phyloP scores from a whole-genome alignment of 2,113 vertebrate genomes.

The Sigmodon hispidus region DNA sequence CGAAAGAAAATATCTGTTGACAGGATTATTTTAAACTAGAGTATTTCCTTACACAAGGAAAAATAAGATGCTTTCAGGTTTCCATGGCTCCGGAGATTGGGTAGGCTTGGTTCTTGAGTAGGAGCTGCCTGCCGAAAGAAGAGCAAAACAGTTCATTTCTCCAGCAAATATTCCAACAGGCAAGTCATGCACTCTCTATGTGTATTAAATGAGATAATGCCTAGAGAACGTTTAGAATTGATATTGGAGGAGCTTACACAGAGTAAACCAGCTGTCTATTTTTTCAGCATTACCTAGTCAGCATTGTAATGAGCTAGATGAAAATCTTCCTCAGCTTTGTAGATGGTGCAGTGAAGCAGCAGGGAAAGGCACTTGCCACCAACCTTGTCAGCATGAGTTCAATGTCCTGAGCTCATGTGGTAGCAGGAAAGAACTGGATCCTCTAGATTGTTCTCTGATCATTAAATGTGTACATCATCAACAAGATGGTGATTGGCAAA shows the following conservation, averaged over 20 bases:
- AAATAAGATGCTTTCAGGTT: neutral
- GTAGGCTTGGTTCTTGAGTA: neutral
- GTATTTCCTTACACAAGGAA: neutral
- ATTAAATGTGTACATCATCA: neutral
- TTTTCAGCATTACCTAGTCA: neutral
- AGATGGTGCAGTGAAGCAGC: neutral
- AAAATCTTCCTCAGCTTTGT: neutral
- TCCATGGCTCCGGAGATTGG: neutral
- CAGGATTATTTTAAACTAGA: neutral
- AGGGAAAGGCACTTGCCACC: too few relatives aligned
- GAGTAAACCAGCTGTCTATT: too few relatives aligned
- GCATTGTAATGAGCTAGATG: neutral
- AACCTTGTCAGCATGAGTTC: neutral
- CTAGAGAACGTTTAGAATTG: neutral
- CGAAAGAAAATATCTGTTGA: neutral
- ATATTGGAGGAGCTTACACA: neutral
- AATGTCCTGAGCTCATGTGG: too few relatives aligned
- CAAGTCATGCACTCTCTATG: neutral
- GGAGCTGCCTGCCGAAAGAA: neutral
- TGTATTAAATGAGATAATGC: neutral
- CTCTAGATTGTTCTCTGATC: neutral
- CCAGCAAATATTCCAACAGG: neutral
- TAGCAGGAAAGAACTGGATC: neutral
- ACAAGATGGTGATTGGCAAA: too few relatives aligned
- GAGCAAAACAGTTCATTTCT: neutral